Evolutionary conservation across 2,113 vertebrate genomes (phyloP), one percentile per base, ranked within the genome.

Genomic region (Scortum barcoo): DNA sequence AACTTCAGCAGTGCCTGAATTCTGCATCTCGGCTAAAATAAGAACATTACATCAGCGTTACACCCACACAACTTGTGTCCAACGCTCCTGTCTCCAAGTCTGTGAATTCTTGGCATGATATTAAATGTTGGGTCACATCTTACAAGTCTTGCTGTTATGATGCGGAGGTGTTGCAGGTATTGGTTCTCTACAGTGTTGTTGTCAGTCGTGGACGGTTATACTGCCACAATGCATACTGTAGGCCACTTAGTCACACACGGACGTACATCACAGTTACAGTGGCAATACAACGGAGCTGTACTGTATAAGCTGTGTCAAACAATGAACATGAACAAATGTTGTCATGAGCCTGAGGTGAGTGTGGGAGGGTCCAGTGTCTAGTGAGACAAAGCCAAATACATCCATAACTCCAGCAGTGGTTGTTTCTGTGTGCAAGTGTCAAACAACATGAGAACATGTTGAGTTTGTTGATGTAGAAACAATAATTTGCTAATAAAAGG

Each of bases 41-140:
- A 87, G 80, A 50, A 86, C 40, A 2, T 83, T 70, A 76, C 81
- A 81, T 78, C 83, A 88, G 72, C 50, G 19, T 42, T 82, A 50
- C 86, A 36, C 87, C 88, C 80, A 88, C 89, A 66, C 71, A 87
- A 87, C 87, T 85, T 78, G 72, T 86, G 86, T 90, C 84, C 77
- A 88, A 24, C 38, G 30, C 77, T 80, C 68, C 68, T 20, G 56
- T 78, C 63, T 89, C 72, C 79, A 84, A 81, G 71, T 88, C 77
- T 90, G 69, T 69, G 44, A 60, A 72, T 62, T 83, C 73, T 77
- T 91, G 74, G 76, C 77, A 53, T 67, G 33, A 58, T 61, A 80
- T 74, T 56, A 57, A 24, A 80, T 0, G 1, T 81, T 86, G 63
- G 68, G 53, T 62, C 63, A 40, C 51, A 81, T 51, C 58, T 70